Evolutionary conservation across 2,888 invertebrate genomes (phyloP).

Genomic region (Crioceris asparagi): DNA sequence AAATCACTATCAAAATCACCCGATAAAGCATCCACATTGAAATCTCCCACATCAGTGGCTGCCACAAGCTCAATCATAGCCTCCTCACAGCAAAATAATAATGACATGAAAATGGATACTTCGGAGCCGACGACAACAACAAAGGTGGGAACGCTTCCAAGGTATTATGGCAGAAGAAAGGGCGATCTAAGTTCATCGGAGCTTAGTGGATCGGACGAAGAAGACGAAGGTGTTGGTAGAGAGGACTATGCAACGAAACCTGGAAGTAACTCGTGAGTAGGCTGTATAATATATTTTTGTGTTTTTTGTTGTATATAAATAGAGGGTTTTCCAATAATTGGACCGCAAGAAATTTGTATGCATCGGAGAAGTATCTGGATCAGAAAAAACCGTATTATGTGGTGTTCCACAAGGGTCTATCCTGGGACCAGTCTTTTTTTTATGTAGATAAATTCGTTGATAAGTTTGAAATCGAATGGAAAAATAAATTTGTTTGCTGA

Average conservation of each 20-base stretch:
- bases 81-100: not conserved
- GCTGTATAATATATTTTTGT: too few relatives aligned
- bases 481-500: too few relatives aligned
- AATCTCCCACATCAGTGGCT: conserved; percentile 6
- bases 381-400: too few relatives aligned
- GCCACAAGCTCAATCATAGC: too few relatives aligned
- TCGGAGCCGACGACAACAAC: conserved; percentile 30
- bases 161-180: conserved; percentile 48
- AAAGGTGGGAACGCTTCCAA: conserved; percentile 39
- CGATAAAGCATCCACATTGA: conserved; percentile 3
- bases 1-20: not conserved
- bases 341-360: too few relatives aligned
- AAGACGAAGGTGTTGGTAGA: conserved; percentile 24
- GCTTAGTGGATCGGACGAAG: conserved; percentile 33
- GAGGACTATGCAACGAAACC: conserved; percentile 24
- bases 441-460: too few relatives aligned
- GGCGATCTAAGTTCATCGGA: conserved; percentile 45
- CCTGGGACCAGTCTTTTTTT: too few relatives aligned
- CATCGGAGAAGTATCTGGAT: too few relatives aligned
- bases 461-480: too few relatives aligned
- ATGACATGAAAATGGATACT: conserved; percentile 5
- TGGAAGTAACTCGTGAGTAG: conserved; percentile 16
- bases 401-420: too few relatives aligned
- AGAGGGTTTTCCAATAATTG: too few relatives aligned
- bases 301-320: too few relatives aligned